Percentiles rank a stretch among this genome's conserved stretches.
Conservation (phyloP, 1,140 invertebrate species). For the Formica selysi region DNA sequence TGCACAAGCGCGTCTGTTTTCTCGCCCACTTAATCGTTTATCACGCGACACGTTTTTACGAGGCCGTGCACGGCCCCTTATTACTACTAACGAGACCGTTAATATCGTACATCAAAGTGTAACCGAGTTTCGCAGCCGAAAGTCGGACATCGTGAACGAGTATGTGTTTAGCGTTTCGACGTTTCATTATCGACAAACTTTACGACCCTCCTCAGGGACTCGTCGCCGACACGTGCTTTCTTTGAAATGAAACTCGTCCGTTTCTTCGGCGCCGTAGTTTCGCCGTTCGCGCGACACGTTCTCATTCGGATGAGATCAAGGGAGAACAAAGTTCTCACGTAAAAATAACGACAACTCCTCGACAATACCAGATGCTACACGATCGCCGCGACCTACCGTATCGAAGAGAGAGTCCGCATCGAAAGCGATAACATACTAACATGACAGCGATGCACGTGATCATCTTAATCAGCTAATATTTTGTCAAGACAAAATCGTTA, state of each 20-base stretch:
- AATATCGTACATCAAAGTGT: constrained; percentile 48
- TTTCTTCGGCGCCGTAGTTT: constrained; percentile 34
- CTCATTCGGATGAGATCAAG: constrained; percentile 37
- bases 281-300: constrained; percentile 27
- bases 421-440: neutral
- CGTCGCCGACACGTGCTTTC: constrained; percentile 45
- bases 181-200: constrained; percentile 55
- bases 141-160: neutral
- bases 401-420: neutral
- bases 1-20: neutral
- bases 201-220: constrained; percentile 46
- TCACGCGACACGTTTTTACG: constrained; percentile 42
- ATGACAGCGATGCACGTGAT: neutral
- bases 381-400: constrained; percentile 64
- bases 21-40: constrained; percentile 34
- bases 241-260: constrained; percentile 56
- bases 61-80: neutral
- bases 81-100: constrained; percentile 51
- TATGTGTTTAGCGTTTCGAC: constrained; percentile 46
- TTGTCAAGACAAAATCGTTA: neutral
- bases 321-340: constrained; percentile 59
- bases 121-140: constrained; percentile 11
- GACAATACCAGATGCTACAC: constrained; percentile 59
- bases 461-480: neutral
- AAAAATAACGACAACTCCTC: constrained; percentile 69